A percentile compares a stretch with the other conserved stretches of the same genome.
phyloP scores from a whole-genome alignment of 2,113 vertebrate species.

The Stigmatopora nigra region DNA sequence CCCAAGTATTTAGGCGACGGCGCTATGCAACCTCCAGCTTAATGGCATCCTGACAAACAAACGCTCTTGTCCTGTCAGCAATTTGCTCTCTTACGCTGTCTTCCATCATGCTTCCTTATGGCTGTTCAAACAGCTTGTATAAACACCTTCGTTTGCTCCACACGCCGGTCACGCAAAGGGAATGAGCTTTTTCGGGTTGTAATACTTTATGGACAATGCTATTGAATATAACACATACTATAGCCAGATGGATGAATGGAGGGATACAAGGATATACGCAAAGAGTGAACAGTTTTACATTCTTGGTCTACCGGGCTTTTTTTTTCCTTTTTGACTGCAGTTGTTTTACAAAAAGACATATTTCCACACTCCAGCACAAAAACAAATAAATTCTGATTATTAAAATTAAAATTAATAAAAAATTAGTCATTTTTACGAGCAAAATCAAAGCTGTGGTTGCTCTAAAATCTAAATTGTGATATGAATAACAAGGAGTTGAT shows the following conservation, averaged over 20 bases:
- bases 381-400: too few relatives aligned
- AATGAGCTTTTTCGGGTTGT: conserved; percentile 14
- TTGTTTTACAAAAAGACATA: background rate
- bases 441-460: too few relatives aligned
- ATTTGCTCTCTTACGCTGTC: conserved; percentile 87
- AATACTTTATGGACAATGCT: conserved; percentile 12
- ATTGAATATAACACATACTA: conserved; percentile 10
- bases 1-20: conserved; percentile 51
- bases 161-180: conserved; percentile 52
- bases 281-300: background rate
- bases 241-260: background rate
- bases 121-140: conserved; percentile 83
- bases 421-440: too few relatives aligned
- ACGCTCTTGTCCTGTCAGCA: conserved; percentile 80
- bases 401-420: too few relatives aligned
- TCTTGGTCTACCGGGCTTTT: background rate
- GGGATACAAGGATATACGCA: background rate
- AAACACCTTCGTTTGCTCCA: conserved; percentile 74
- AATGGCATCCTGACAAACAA: conserved; percentile 95
- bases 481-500: too few relatives aligned
- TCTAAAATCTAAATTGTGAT: too few relatives aligned
- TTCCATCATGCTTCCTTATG: conserved; percentile 74
- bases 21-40: conserved; percentile 72
- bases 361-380: background rate
- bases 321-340: background rate